Percentiles rank a stretch among this genome's conserved stretches.
phyloP scores from a whole-genome alignment of 1,140 invertebrate species.

The Cheumatopsyche charites region DNA sequence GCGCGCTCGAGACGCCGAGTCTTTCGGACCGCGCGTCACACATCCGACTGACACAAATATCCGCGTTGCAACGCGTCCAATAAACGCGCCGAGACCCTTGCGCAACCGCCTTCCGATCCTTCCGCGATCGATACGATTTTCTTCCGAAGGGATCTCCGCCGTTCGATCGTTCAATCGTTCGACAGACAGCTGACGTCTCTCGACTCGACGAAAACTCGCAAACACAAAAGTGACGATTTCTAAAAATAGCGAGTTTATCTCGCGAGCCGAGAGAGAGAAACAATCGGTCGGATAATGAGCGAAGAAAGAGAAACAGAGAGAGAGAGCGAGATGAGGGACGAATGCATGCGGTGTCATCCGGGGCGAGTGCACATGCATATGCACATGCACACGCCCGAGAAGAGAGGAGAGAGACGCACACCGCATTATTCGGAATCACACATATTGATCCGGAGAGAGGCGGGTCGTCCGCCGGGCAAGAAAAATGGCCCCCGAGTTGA shows the following conservation, averaged over 20 bases:
- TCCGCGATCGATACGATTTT: background rate
- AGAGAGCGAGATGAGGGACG: slow-evolving; percentile 37
- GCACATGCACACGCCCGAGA: background rate
- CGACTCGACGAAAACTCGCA: no score
- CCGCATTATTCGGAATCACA: slow-evolving; percentile 23
- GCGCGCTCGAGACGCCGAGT: background rate
- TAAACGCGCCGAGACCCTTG: background rate
- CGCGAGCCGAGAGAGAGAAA: slow-evolving; percentile 47
- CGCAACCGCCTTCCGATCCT: background rate
- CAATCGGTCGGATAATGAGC: no score
- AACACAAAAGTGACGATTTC: slow-evolving; percentile 31
- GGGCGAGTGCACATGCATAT: background rate
- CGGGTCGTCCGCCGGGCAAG: background rate
- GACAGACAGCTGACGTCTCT: slow-evolving; percentile 49
- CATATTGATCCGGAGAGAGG: slow-evolving; percentile 22
- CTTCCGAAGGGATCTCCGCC: background rate
- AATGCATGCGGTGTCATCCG: slow-evolving; percentile 2
- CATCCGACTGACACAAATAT: slow-evolving; percentile 3
- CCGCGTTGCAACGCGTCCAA: background rate
- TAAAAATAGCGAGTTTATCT: background rate
- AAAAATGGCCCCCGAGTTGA: slow-evolving; percentile 17
- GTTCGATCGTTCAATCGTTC: background rate
- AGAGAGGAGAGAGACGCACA: slow-evolving; percentile 30
- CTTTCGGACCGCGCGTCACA: no score
- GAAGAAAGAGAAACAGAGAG: slow-evolving; percentile 8